Conservation (phyloP, 2,888 invertebrate genomes). For the Isoperla grammatica region DNA sequence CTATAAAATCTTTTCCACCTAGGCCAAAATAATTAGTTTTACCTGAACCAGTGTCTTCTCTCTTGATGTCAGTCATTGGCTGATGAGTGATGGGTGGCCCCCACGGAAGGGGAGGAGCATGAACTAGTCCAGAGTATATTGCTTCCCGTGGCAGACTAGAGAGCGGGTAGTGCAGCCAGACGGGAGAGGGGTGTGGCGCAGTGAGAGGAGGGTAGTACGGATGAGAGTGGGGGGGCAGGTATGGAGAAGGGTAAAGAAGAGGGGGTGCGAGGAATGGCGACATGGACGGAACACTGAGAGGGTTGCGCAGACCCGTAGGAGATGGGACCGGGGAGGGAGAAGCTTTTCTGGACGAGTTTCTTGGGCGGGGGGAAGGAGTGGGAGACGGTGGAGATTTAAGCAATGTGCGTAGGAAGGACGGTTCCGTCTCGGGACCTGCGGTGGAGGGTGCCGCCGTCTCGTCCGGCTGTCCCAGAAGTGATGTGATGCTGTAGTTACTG, state of each 20-base stretch:
- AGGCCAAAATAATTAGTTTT: too few relatives aligned
- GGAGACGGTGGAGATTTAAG: slow-evolving; percentile 44
- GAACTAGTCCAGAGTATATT: slow-evolving; percentile 27
- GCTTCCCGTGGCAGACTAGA: slow-evolving; percentile 31
- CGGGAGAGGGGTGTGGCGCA: slow-evolving; percentile 28
- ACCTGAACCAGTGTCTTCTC: slow-evolving; percentile 53
- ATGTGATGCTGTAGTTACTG: slow-evolving; percentile 81
- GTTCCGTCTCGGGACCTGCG: slow-evolving; percentile 32
- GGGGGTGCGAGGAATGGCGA: slow-evolving; percentile 30
- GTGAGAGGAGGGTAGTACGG: slow-evolving; percentile 26
- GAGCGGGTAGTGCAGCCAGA: slow-evolving; percentile 31
- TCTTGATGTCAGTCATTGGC: slow-evolving; percentile 32
- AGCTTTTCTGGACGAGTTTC: slow-evolving; percentile 20
- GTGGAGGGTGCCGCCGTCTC: slow-evolving; percentile 9
- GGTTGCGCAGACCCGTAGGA: slow-evolving; percentile 23
- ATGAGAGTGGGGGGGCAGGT: slow-evolving; percentile 28
- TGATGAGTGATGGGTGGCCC: slow-evolving; percentile 31
- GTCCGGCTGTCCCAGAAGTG: slow-evolving; percentile 52
- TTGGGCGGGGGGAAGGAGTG: neutral
- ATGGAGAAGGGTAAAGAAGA: slow-evolving; percentile 25
- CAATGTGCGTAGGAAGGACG: slow-evolving; percentile 39
- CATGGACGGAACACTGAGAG: slow-evolving; percentile 31
- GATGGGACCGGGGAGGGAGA: slow-evolving; percentile 26
- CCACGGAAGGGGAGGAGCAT: slow-evolving; percentile 29
- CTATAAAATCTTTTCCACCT: too few relatives aligned